Evolutionary conservation across 2,888 invertebrate species (phyloP), one percentile per base, ranked within the genome.

Genomic region (Ochropleura plecta): DNA sequence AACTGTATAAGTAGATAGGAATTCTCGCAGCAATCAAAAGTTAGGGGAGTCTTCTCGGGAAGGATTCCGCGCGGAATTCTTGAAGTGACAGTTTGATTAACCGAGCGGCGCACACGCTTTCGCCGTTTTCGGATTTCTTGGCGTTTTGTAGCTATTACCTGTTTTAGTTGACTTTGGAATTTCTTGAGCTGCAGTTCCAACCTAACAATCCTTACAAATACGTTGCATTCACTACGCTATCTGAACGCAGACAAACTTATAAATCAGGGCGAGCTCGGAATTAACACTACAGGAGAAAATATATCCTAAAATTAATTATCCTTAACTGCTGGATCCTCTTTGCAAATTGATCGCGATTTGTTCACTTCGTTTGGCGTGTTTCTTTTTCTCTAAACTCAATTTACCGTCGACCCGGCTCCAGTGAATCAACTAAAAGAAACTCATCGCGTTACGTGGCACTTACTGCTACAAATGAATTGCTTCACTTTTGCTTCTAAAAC

Each of bases 81-180:
- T 96, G 92, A 93, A 95, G 95, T 96, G 96, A 96, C 96, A 96
- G 96, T 96, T 96, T 96, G 96, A 96, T 96, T 96, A 96, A 96
- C 96, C 93, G 96, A 94, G 92, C 92, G 93, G 94, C 93, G 95
- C 95, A 95, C 94, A 95, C 95, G 95, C 95, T 93, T 92, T 90
- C 88, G 86, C 90, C 91, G 91, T 91, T 92, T 93, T 93, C 92
- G 92, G 92, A 95, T 94, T 94, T 94, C 93, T 93, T 93, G 92
- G 93, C 92, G 91, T 93, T 94, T 93, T 91, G 93, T 93, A 91
- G 91, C 91, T 90, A 92, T 91, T 93, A 93, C 92, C 93, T 93
- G 92, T 86, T 92, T 90, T 88, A 93, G 92, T 91, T 92, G 91
- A 92, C 92, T 91, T 89, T 80, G 91, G 90, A 89, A 91, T 91